Conservation (phyloP, 2,888 invertebrate species). For the Eupithecia inturbata region DNA sequence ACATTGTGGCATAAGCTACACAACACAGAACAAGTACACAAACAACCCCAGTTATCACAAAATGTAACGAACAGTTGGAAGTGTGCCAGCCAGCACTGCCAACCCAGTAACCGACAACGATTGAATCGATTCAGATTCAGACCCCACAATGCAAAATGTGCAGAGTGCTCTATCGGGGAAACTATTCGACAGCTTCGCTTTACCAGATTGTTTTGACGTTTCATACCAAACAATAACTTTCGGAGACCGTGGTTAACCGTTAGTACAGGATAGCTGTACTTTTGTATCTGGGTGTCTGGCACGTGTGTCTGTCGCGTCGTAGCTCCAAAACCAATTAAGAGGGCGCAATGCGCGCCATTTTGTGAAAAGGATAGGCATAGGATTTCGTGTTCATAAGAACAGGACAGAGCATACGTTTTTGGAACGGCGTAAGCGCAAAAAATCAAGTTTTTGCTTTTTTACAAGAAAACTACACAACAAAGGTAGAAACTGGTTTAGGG, state of each 20-base stretch:
- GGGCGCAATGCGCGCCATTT: too few relatives aligned
- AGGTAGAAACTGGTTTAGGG: too few relatives aligned
- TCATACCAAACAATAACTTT: slow-evolving; percentile 1
- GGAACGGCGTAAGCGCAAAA: too few relatives aligned
- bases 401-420: too few relatives aligned
- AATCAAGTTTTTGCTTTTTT: too few relatives aligned
- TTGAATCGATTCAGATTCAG: slow-evolving; percentile 20
- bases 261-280: background rate
- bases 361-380: too few relatives aligned
- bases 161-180: slow-evolving; percentile 1
- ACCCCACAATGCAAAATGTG: background rate
- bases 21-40: background rate
- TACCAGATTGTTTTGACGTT: background rate
- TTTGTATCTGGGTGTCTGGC: background rate
- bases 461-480: too few relatives aligned
- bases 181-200: background rate
- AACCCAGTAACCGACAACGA: slow-evolving; percentile 18
- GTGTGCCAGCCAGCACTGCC: slow-evolving; percentile 21
- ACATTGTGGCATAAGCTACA: background rate
- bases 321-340: too few relatives aligned
- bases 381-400: too few relatives aligned
- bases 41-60: slow-evolving; percentile 25
- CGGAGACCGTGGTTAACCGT: background rate
- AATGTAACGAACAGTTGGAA: slow-evolving; percentile 22
- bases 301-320: too few relatives aligned